A percentile compares a stretch with the other conserved stretches of the same genome.
Evolutionary conservation across 1,140 invertebrate genomes (phyloP).

Genomic region (Ladona fulva): DNA sequence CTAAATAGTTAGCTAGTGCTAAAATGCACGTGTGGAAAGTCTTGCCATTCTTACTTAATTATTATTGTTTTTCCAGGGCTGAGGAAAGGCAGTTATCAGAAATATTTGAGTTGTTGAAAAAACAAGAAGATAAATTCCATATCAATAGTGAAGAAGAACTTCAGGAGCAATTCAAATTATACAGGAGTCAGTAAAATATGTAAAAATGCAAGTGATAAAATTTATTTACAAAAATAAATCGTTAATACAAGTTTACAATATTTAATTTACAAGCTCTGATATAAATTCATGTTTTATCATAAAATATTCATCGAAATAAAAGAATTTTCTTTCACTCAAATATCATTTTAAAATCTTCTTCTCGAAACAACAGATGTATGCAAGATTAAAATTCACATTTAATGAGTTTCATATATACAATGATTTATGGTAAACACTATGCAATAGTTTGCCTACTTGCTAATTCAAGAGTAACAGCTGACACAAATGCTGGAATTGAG

Average conservation of each 20-base stretch:
- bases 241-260: too few relatives aligned
- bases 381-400: too few relatives aligned
- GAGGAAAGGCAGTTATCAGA: constrained; percentile 27
- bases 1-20: neutral
- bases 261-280: too few relatives aligned
- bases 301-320: too few relatives aligned
- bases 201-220: neutral
- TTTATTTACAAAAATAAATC: neutral
- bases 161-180: constrained; percentile 28
- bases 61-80: constrained; percentile 24
- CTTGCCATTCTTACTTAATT: neutral
- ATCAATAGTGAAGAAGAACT: constrained; percentile 28
- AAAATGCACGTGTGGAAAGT: neutral
- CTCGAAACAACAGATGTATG: too few relatives aligned
- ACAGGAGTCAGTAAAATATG: constrained; percentile 19
- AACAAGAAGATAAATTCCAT: constrained; percentile 28
- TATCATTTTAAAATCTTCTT: too few relatives aligned
- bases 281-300: too few relatives aligned
- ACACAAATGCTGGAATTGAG: neutral
- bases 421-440: neutral
- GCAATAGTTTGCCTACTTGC: neutral
- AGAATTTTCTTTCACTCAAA: too few relatives aligned
- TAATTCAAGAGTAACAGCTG: neutral
- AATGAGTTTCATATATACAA: too few relatives aligned
- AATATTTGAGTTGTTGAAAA: constrained; percentile 27